Conservation (phyloP, 2,113 vertebrate genomes). For the Albula goreensis region DNA sequence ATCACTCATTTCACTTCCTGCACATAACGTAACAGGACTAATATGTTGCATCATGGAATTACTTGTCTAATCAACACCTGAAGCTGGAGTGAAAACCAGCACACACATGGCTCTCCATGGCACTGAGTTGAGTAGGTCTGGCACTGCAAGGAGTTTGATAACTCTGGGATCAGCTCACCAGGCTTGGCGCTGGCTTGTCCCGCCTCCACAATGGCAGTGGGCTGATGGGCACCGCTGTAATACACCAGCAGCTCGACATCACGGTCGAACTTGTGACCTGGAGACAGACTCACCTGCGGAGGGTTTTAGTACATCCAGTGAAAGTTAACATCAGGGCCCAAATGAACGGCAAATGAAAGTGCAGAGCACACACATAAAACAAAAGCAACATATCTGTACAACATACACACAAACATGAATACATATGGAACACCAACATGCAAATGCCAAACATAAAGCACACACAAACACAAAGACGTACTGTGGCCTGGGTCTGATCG, state of each 20-base stretch:
- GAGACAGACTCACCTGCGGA: constrained; percentile 70
- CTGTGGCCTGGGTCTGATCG: constrained; percentile 65
- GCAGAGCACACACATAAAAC: not conserved
- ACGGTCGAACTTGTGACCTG: constrained; percentile 74
- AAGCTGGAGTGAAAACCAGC: too few species aligned
- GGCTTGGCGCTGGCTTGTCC: constrained; percentile 48
- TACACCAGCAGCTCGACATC: constrained; percentile 78
- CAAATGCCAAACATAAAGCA: not conserved
- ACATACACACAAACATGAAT: not conserved
- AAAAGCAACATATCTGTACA: not conserved
- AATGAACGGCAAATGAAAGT: not conserved
- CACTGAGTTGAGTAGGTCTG: not conserved
- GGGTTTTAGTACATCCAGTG: not conserved
- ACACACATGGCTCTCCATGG: too few species aligned
- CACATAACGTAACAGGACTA: too few species aligned
- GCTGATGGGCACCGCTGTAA: constrained; percentile 68
- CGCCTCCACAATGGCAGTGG: constrained; percentile 71
- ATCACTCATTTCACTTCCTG: too few species aligned
- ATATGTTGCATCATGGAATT: too few species aligned
- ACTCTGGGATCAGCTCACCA: constrained; percentile 53
- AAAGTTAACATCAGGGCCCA: not conserved
- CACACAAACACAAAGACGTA: not conserved
- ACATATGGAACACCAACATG: not conserved
- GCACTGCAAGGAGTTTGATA: not conserved
- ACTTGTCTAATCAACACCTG: too few species aligned